Evolutionary conservation across 2,888 invertebrate species (phyloP).

Genomic region (Acleris cristana): DNA sequence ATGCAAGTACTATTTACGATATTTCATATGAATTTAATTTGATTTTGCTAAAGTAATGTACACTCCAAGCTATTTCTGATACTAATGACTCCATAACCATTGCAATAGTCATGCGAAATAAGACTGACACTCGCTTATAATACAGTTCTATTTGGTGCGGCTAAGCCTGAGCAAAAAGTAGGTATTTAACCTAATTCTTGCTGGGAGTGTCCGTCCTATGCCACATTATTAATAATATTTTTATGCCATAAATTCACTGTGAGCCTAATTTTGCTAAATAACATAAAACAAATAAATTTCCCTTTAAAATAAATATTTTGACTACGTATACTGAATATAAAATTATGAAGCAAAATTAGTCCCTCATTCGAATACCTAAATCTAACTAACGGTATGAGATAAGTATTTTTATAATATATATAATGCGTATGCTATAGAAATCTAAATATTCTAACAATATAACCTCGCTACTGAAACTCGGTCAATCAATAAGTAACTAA

Average conservation of each 20-base stretch:
- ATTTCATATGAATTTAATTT: neutral
- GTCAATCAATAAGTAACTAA: too few relatives aligned
- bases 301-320: conserved; percentile 24
- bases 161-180: neutral
- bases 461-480: conserved; percentile 30
- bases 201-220: neutral
- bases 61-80: conserved; percentile 29
- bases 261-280: conserved; percentile 55
- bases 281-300: conserved; percentile 31
- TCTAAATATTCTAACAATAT: conserved; percentile 66
- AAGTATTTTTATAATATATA: conserved; percentile 60
- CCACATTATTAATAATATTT: neutral
- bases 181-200: neutral
- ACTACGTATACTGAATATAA: conserved; percentile 22
- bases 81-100: conserved; percentile 27
- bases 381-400: conserved; percentile 77
- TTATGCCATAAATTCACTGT: conserved; percentile 37
- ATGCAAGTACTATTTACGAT: too few relatives aligned
- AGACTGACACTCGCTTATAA: neutral
- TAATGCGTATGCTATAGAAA: conserved; percentile 67
- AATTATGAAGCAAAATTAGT: conserved; percentile 58
- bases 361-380: conserved; percentile 57
- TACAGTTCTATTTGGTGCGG: neutral
- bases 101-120: neutral
- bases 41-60: conserved; percentile 16